These are phyloP conservation scores for Dicentrarchus labrax DNA, from an alignment of 2,113 vertebrate genomes.

Conservation along the genomic window DNA sequence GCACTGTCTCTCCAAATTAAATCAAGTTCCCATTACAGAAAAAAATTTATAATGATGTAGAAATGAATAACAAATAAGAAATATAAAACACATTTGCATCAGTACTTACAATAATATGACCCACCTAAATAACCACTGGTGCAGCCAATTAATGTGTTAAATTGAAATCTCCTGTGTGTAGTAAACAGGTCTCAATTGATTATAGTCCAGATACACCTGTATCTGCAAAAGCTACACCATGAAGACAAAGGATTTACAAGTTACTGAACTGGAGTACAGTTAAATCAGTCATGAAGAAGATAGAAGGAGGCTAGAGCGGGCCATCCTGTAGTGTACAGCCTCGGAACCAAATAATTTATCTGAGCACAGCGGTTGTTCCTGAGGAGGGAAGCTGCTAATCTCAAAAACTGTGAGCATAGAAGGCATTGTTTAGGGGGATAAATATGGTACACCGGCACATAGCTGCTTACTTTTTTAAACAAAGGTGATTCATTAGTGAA, in stretches of 20 bases:
- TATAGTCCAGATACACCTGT: too few species aligned
- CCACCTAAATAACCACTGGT: too few species aligned
- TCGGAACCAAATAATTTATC: not conserved
- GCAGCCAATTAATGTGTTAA: too few species aligned
- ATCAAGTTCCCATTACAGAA: not conserved
- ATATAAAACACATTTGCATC: too few species aligned
- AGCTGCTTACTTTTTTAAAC: not conserved
- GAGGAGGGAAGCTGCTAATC: not conserved
- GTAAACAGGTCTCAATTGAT: too few species aligned
- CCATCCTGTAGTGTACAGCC: not conserved
- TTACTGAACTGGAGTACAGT: too few species aligned
- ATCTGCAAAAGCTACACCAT: too few species aligned
- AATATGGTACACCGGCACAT: not conserved
- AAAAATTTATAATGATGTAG: too few species aligned
- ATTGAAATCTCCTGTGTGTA: too few species aligned
- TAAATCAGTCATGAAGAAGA: too few species aligned
- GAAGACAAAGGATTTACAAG: too few species aligned
- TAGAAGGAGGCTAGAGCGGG: not conserved
- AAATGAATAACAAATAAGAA: not conserved
- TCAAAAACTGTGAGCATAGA: not conserved
- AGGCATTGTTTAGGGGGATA: not conserved
- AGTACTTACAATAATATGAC: not conserved
- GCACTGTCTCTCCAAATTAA: not conserved
- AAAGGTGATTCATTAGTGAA: not conserved
- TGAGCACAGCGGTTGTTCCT: not conserved